Evolutionary conservation across 2,888 invertebrate genomes (phyloP).

Genomic region (Monopis laevigella): DNA sequence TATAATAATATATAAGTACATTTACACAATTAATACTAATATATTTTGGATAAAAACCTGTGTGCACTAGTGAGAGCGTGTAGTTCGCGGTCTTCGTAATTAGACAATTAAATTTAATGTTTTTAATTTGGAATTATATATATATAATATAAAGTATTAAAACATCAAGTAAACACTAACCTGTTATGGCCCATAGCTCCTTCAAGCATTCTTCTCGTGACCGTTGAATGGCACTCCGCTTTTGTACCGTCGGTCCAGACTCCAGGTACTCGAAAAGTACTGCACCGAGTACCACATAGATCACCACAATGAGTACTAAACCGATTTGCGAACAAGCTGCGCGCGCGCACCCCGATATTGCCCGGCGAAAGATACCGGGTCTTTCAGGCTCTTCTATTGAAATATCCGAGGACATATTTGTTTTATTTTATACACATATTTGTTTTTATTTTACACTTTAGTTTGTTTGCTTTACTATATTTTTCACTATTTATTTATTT

Average conservation of each 20-base stretch:
- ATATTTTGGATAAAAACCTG: too few relatives aligned
- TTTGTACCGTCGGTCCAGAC: constrained; percentile 72
- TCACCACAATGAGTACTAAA: constrained; percentile 75
- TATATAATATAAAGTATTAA: too few relatives aligned
- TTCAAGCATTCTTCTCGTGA: constrained; percentile 75
- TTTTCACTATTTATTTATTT: too few relatives aligned
- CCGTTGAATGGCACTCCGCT: constrained; percentile 69
- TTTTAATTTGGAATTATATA: too few relatives aligned
- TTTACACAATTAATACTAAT: too few relatives aligned
- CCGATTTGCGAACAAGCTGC: constrained; percentile 76
- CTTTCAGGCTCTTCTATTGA: constrained; percentile 52
- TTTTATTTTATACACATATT: constrained; percentile 1
- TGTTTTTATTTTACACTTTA: not conserved
- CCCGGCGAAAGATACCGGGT: constrained; percentile 40
- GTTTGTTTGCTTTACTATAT: not conserved
- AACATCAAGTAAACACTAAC: constrained; percentile 47
- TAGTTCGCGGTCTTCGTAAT: too few relatives aligned
- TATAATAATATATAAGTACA: too few relatives aligned
- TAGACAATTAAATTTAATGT: too few relatives aligned
- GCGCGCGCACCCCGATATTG: constrained; percentile 49
- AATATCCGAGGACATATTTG: constrained; percentile 52
- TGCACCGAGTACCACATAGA: constrained; percentile 79
- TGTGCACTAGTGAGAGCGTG: too few relatives aligned
- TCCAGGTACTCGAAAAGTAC: constrained; percentile 80
- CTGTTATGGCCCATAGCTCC: constrained; percentile 83